These are phyloP conservation scores for Menidia beryllina DNA, from an alignment of 2,113 vertebrate genomes.

Conservation along the genomic window DNA sequence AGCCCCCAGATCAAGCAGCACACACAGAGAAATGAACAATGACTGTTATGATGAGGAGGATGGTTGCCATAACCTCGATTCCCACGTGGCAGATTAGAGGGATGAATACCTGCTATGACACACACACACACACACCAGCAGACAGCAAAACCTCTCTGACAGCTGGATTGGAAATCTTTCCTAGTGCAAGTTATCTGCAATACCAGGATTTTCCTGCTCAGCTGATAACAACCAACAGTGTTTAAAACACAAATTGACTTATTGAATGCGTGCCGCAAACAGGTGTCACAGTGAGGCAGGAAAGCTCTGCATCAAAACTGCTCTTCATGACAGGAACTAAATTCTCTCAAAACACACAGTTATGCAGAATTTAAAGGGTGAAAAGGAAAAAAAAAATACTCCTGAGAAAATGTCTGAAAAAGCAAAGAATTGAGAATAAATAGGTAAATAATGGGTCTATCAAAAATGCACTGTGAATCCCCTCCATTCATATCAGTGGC, in stretches of 20 bases:
- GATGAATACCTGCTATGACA: conserved; percentile 68
- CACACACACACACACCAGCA: conserved; percentile 40
- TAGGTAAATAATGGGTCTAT: neutral
- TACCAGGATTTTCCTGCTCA: conserved; percentile 3
- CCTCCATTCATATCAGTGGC: neutral
- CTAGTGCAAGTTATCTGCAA: conserved; percentile 17
- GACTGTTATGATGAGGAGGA: conserved; percentile 72
- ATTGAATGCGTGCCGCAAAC: neutral
- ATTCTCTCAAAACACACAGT: neutral
- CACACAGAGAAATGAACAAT: conserved; percentile 72
- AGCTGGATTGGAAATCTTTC: conserved; percentile 33
- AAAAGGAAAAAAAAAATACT: conserved; percentile 15
- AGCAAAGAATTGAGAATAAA: conserved; percentile 20
- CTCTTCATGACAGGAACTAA: neutral
- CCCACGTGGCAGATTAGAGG: conserved; percentile 64
- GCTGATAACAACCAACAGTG: conserved; percentile 19
- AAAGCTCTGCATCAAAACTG: neutral
- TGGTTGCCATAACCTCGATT: conserved; percentile 56
- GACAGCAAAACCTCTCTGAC: conserved; percentile 43
- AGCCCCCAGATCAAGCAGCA: conserved; percentile 69
- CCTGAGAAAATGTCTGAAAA: neutral
- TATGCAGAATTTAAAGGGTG: neutral
- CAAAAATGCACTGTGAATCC: conserved; percentile 27
- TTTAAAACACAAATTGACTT: conserved; percentile 20
- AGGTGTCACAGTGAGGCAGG: neutral